Evolutionary conservation across 2,888 invertebrate genomes (phyloP), one percentile per base, ranked within the genome.

Genomic region (Schrankia costaestrigalis): DNA sequence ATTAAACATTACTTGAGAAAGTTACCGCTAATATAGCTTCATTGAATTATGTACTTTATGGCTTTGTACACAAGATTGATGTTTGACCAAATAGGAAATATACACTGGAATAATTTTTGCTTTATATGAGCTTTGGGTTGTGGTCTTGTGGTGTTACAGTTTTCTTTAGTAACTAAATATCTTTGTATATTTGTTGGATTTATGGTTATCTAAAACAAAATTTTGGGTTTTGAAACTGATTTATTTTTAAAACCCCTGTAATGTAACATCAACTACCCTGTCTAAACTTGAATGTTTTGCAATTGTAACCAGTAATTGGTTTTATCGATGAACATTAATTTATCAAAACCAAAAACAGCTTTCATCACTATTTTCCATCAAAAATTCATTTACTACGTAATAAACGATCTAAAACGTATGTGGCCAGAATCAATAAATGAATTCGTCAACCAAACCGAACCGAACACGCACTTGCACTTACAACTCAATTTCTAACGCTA

Each of bases 1-100:
- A 78, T 79, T 72, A 76, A 78, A 77, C 64, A 71, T 71, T 72
- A 70, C 63, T 69, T 63, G 56, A 43, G 48, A 44, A 61, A 60
- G 48, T 64, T 62, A 56, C 37, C 42, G 21, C 31, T 31, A 8
- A 13, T 21, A 35, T 41, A 21, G 26, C 15, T 10, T 26, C 21
- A 37, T 35, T 36, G 32, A 42, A 42, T 35, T 39, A 26, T 39
- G 26, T 39, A 37, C 41, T 42, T 40, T 56, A 29, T 36, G 23
- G 2, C 9, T 24, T 2, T 11, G 14, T 8, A 0, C 3, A n/a
- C 22, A 40, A 29, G 30, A 26, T 11, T 21, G 1, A 36, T 21
- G 27, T 36, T 37, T 19, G 9, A 26, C 22, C 12, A 4, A n/a
- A 12, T 3, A 11, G 11, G 9, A 3, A n/a, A 17, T 1, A 17